Base-by-base conservation (phyloP, 2,888 invertebrate species). In the Lasioglossum vierecki region DNA sequence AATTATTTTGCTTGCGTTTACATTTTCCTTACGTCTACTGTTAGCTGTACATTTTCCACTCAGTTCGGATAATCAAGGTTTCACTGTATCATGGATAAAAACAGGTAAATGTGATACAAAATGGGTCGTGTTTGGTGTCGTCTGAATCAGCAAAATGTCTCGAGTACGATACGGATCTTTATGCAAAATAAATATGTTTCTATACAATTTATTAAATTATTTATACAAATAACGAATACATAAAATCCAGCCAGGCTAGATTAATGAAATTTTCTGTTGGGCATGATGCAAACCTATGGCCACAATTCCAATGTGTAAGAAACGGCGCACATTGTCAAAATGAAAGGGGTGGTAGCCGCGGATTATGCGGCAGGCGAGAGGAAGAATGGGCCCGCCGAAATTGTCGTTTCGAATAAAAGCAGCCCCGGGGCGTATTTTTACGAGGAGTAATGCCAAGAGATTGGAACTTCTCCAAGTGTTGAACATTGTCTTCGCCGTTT, bases 401-500 rank as follows among this genome's bases (percentile, higher is more conserved):
- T 35, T 18, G 66, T 35, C 9, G 66, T 66, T 35, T 18, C 66
- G 66, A 66, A 22, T 66, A 22, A 35, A 66, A 66, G 30, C 5
- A 18, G 66, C 13, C 35, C 22, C 66, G 9, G 26, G 66, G 9
- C 66, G 35, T 22, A 66, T 30, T 66, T 35, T 66, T 35, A 22
- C 66, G 15, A 18, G 35, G 15, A 30, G 35, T 18, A 30, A 35
- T 66, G 13, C 18, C 66, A 35, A 30, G 35, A 35, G 35, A 66
- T 66, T 66, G 66, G 66, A 66, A 35, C 35, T 35, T 30, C 66
- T 66, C 66, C 66, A 71, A 26, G 66, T 22, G 66, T 66, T 22
- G 35, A 66, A 35, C 66, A 35, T 66, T 66, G 30, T 66, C 73
- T 73, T 35, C 73, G 49, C 26, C 49, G 46, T 66, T 66, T 66